These are phyloP conservation scores for Brevimyrus niger DNA, from an alignment of 2,113 vertebrate genomes.

Conservation along the genomic window DNA sequence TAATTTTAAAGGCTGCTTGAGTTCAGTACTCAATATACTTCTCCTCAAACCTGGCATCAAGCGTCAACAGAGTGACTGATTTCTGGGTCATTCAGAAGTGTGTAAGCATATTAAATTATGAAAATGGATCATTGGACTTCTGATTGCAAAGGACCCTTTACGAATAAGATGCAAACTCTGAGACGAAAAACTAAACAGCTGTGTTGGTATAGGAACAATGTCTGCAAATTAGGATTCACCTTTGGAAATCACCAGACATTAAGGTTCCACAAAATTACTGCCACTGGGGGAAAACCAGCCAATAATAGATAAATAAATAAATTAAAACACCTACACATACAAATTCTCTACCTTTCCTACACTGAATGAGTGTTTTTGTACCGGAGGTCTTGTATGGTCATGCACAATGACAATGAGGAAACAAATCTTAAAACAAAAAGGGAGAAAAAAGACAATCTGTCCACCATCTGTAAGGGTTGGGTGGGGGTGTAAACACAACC, in stretches of 20 bases:
- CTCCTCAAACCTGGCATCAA: neutral
- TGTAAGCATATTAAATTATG: neutral
- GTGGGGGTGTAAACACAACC: neutral
- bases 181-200: neutral
- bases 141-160: neutral
- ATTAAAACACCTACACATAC: neutral
- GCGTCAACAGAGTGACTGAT: neutral
- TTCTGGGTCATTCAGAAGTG: neutral
- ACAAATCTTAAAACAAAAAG: neutral
- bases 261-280: neutral
- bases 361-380: neutral
- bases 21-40: neutral
- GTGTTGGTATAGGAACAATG: neutral
- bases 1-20: neutral
- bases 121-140: neutral
- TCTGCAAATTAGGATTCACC: neutral
- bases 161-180: neutral
- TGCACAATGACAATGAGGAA: neutral
- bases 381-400: neutral
- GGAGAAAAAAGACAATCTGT: neutral
- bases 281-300: neutral
- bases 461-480: neutral
- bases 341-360: neutral
- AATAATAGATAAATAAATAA: neutral
- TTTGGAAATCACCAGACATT: neutral